Base-by-base conservation (phyloP, 2,888 invertebrate species). In the Drosophila algonquin region DNA sequence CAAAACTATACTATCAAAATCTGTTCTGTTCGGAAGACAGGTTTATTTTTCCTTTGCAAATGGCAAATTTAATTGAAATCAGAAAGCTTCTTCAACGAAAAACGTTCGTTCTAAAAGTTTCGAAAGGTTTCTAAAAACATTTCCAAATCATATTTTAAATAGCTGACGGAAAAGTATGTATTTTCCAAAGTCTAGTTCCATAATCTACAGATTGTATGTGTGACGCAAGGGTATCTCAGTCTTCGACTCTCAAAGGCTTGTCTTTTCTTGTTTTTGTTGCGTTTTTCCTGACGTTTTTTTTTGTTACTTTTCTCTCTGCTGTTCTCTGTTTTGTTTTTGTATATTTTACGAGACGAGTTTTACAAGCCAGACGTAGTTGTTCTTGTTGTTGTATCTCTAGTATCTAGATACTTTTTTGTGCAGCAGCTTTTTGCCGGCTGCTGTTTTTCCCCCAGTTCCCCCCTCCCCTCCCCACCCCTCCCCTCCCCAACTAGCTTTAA, bases 331-430 rank as follows among this genome's bases (percentile, higher is more conserved):
- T 63, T 73, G 61, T 55, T 73, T 73, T 55, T 73, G 32, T 60
- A 73, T 61, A 68, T 70, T 85, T 88, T 80, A 77, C 73, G 70
- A 86, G 77, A 75, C 72, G 57, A 87, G 82, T 76, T 88, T 40
- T 70, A 67, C 73, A 48, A 47, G 46, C 48, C 62, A 10, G 27
- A 55, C 55, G 65, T 56, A 46, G 63, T 57, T 53, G 56, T 63
- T 57, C 18, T 45, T 53, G 47, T 40, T 67, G 55, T 60, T 58
- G 52, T 51, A 52, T 61, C 47, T 73, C 57, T 67, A 76, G 80
- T 86, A 86, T 84, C 81, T 76, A 74, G 79, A 79, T 77, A 82
- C 76, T 72, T 76, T 80, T 63, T 44, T 52, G 63, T 44, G 55
- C 47, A 32, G 51, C 47, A 32, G 51, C 47, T 52, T 63, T 59